phyloP scores from a whole-genome alignment of 2,113 vertebrate genomes.

The Haliaeetus leucogaster region DNA sequence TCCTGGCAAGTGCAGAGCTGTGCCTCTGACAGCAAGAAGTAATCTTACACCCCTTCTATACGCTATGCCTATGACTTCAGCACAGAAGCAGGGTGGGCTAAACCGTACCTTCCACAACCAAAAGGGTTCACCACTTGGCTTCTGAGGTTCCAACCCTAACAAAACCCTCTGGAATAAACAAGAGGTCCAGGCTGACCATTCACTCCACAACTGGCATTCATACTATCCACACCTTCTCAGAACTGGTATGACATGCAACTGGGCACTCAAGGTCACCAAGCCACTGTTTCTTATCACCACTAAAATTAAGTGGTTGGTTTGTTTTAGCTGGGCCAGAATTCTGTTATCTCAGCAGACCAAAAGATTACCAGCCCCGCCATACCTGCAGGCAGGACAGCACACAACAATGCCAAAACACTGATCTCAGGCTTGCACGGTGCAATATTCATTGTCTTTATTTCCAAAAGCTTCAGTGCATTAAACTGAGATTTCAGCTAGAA shows the following conservation, averaged over 20 bases:
- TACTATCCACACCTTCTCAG: neutral
- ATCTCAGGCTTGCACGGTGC: neutral
- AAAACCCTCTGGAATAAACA: neutral
- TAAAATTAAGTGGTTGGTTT: neutral
- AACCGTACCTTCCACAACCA: neutral
- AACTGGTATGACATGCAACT: fast-evolving
- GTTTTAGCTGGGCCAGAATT: neutral
- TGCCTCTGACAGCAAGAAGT: neutral
- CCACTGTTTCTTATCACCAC: neutral
- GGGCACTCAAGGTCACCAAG: neutral
- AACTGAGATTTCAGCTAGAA: neutral
- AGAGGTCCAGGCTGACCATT: neutral
- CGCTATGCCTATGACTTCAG: neutral
- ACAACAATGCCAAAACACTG: neutral
- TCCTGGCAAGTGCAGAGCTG: neutral
- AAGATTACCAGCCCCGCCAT: neutral
- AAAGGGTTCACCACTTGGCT: neutral
- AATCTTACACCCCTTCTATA: neutral
- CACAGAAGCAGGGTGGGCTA: neutral
- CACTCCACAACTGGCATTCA: neutral
- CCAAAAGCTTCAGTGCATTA: neutral
- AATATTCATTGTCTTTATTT: neutral
- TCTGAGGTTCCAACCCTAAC: neutral
- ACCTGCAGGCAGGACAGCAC: neutral
- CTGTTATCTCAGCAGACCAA: neutral